phyloP scores from a whole-genome alignment of 2,113 vertebrate genomes.

The Mastomys natalensis region DNA sequence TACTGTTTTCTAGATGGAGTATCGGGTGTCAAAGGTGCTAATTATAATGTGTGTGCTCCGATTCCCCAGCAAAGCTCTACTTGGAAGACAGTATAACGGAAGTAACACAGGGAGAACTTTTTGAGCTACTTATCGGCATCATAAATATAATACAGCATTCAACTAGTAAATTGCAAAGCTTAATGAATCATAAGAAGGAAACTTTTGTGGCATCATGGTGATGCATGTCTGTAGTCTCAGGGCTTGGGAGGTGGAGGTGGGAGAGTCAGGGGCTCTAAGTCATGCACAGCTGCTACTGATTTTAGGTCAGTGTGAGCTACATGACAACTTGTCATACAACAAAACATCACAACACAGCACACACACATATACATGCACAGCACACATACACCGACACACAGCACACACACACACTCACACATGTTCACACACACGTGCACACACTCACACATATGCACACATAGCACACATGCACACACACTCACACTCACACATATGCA shows the following conservation, averaged over 20 bases:
- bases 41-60: conserved; percentile 37
- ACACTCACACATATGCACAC: too few species aligned
- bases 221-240: too few species aligned
- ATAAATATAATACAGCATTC: background rate
- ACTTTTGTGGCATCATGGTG: too few species aligned
- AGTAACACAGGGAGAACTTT: background rate
- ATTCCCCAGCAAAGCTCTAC: background rate
- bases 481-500: background rate
- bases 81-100: background rate
- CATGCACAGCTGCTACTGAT: background rate
- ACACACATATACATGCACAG: background rate
- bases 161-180: conserved; percentile 7
- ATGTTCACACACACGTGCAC: too few species aligned
- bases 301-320: background rate
- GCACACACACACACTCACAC: too few species aligned
- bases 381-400: too few species aligned
- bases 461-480: background rate
- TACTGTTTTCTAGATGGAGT: background rate
- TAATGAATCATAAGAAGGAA: background rate
- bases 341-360: background rate
- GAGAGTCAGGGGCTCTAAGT: background rate
- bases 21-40: background rate
- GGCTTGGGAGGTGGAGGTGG: background rate
- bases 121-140: background rate
- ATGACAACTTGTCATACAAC: too few species aligned